Percentiles rank a stretch among this genome's conserved stretches.
phyloP scores from a whole-genome alignment of 37 sponge, comb jelly and placozoan species.

The Beroe ovata region DNA sequence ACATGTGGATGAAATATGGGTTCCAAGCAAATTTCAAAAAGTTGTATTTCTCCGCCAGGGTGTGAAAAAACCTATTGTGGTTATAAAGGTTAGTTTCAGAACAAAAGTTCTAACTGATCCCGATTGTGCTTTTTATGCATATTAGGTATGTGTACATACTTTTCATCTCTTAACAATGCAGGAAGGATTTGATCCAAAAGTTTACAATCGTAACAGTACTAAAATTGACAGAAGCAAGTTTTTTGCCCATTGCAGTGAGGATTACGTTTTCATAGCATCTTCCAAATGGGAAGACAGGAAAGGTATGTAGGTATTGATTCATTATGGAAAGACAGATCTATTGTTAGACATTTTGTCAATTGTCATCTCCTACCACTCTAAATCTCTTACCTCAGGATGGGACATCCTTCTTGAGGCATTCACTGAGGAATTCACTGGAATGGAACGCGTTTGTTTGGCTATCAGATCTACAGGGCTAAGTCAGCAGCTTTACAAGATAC shows the following conservation, averaged over 20 bases:
- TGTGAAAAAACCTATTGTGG: conserved; percentile 31
- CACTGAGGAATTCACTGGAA: conserved; percentile 44
- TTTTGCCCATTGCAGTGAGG: background rate
- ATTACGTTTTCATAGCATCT: conserved; percentile 54
- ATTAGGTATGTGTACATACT: too few species aligned
- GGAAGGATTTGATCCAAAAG: conserved; percentile 52
- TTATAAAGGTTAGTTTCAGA: conserved; percentile 52
- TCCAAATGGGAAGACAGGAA: conserved; percentile 67
- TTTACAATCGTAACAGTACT: conserved; percentile 1
- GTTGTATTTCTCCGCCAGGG: conserved; percentile 33
- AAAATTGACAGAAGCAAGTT: conserved; percentile 7
- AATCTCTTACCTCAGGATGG: conserved; percentile 18
- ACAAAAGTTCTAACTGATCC: too few species aligned
- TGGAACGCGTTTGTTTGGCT: conserved; percentile 45
- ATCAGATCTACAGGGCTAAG: conserved; percentile 57
- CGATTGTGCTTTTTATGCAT: too few species aligned
- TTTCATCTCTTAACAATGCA: background rate
- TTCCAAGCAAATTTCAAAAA: conserved; percentile 59
- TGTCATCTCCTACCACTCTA: background rate
- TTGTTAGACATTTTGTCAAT: too few species aligned
- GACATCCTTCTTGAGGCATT: conserved; percentile 38
- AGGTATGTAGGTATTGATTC: too few species aligned
- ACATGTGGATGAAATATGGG: conserved; percentile 54
- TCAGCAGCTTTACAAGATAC: background rate
- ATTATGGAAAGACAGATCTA: too few species aligned